Evolutionary conservation across 2,113 vertebrate genomes (phyloP).

Genomic region (Macaca nemestrina): DNA sequence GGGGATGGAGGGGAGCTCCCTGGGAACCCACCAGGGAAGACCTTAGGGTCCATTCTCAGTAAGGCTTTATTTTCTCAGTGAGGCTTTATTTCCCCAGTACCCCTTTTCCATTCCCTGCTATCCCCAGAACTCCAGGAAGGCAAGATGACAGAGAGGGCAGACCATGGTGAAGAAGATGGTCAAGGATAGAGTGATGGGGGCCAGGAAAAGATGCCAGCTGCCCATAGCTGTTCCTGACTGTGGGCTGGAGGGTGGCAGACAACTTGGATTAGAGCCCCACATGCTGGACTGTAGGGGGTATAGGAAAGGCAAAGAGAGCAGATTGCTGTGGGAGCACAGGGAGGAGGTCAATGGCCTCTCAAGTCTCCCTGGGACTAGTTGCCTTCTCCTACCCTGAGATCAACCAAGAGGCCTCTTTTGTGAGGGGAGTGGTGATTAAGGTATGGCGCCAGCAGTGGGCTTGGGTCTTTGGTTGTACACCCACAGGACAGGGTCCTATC

Average conservation of each 20-base stretch:
- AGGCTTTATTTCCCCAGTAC: background rate
- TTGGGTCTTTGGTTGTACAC: background rate
- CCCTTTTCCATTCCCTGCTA: background rate
- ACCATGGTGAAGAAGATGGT: background rate
- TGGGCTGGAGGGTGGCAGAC: background rate
- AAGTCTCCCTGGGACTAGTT: background rate
- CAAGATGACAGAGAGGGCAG: background rate
- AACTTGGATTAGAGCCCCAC: background rate
- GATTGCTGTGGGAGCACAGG: background rate
- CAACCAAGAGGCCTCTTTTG: background rate
- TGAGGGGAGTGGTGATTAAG: fast-evolving
- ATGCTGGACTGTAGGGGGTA: background rate
- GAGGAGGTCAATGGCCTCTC: background rate
- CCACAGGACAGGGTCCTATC: background rate
- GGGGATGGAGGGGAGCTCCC: background rate
- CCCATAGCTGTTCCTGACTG: background rate
- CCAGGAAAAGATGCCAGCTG: background rate
- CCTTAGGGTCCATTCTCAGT: background rate
- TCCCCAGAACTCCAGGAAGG: background rate
- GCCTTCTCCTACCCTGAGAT: background rate
- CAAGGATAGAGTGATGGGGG: background rate
- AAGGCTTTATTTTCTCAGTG: background rate
- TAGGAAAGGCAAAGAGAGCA: background rate
- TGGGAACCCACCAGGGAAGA: background rate
- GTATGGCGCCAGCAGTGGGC: background rate